Evolutionary conservation across 2,113 vertebrate species (phyloP).

Genomic region (Ptilonorhynchus violaceus): DNA sequence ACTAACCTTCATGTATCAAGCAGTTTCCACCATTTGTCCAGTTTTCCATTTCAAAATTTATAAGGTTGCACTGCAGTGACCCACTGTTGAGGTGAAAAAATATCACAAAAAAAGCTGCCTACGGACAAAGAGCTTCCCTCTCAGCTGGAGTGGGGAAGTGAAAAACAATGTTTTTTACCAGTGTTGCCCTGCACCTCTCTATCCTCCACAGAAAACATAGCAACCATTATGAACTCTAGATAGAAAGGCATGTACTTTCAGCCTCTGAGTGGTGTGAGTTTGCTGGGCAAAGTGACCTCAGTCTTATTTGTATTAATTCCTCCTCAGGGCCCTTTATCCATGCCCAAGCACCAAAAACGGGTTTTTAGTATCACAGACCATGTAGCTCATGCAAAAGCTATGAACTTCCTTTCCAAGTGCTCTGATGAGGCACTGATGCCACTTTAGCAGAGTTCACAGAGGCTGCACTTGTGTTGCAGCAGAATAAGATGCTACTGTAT

Average conservation of each 20-base stretch:
- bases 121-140: not conserved
- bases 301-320: not conserved
- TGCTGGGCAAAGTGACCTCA: not conserved
- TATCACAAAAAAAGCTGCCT: not conserved
- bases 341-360: not conserved
- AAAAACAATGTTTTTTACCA: not conserved
- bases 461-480: not conserved
- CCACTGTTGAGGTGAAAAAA: not conserved
- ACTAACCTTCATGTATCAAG: not conserved
- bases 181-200: not conserved
- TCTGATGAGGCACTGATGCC: no score
- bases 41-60: not conserved
- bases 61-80: not conserved
- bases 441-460: not conserved
- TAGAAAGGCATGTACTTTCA: not conserved
- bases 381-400: not conserved
- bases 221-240: not conserved
- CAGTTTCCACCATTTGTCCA: not conserved
- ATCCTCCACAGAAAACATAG: not conserved
- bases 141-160: not conserved
- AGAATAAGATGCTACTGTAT: fast-evolving
- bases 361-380: not conserved
- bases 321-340: not conserved
- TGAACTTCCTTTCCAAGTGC: not conserved
- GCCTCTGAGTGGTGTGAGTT: not conserved